phyloP scores from a whole-genome alignment of 2,797 vertebrate genomes.

The Myotis pilosus region DNA sequence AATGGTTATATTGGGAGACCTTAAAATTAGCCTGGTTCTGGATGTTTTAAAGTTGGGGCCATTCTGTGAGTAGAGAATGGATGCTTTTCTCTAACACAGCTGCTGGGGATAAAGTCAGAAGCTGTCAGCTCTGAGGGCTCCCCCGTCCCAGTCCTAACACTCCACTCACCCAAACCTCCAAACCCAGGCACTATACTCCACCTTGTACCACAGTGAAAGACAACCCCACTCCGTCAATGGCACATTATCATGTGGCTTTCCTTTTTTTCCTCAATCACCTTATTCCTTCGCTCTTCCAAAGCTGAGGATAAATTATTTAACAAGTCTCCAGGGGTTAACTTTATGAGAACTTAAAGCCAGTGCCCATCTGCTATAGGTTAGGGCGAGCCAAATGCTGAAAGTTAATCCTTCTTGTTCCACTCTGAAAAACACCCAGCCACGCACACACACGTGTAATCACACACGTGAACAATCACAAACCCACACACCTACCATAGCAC shows the following conservation, averaged over 20 bases:
- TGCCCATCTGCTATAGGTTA: slow-evolving; percentile 77
- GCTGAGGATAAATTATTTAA: slow-evolving; percentile 82
- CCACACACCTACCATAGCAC: slow-evolving; percentile 32
- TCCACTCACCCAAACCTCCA: background rate
- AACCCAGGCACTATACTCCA: background rate
- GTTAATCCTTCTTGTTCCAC: slow-evolving; percentile 72
- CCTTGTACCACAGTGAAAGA: slow-evolving; percentile 59
- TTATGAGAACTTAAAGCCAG: slow-evolving; percentile 71
- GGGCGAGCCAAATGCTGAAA: slow-evolving; percentile 70
- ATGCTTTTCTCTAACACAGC: slow-evolving; percentile 69
- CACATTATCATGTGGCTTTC: slow-evolving; percentile 78
- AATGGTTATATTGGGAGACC: slow-evolving; percentile 71
- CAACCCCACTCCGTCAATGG: slow-evolving; percentile 59
- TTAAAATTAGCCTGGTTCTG: slow-evolving; percentile 77
- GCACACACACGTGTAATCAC: slow-evolving; percentile 26
- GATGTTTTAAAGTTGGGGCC: slow-evolving; percentile 67
- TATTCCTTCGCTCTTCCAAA: slow-evolving; percentile 80
- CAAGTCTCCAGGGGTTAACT: slow-evolving; percentile 70
- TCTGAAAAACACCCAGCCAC: slow-evolving; percentile 64
- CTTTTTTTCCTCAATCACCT: slow-evolving; percentile 77
- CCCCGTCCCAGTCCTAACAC: background rate
- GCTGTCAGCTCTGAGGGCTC: slow-evolving; percentile 10
- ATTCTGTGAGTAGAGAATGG: slow-evolving; percentile 33
- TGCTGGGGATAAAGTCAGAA: slow-evolving; percentile 71
- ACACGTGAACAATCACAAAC: slow-evolving; percentile 58